These are phyloP conservation scores for Cotesia glomerata DNA, from an alignment of 1,140 invertebrate species.

Conservation along the genomic window DNA sequence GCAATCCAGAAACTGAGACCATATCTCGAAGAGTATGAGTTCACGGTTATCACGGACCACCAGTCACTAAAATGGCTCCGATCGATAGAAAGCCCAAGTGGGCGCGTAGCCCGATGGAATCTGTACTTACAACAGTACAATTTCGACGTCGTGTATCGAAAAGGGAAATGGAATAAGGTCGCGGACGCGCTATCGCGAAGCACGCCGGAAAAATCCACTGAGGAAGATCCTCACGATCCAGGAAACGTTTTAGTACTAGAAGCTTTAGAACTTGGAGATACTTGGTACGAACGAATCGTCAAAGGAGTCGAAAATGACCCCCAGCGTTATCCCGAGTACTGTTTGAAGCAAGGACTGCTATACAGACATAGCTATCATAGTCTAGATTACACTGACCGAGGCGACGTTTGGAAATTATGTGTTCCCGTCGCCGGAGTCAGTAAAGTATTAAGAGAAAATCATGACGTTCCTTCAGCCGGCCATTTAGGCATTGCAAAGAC, in stretches of 20 bases:
- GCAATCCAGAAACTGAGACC: slow-evolving; percentile 54
- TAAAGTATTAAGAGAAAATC: slow-evolving; percentile 14
- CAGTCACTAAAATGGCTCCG: slow-evolving; percentile 57
- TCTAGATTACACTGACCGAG: background rate
- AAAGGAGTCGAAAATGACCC: too few relatives aligned
- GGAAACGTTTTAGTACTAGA: slow-evolving; percentile 32
- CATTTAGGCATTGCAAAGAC: slow-evolving; percentile 38
- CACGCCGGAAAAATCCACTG: background rate
- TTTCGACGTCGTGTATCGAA: slow-evolving; percentile 54
- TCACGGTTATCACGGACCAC: slow-evolving; percentile 62
- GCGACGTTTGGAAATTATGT: slow-evolving; percentile 30
- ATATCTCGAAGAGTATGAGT: slow-evolving; percentile 57
- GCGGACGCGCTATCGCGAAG: slow-evolving; percentile 47
- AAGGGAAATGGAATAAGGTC: slow-evolving; percentile 46
- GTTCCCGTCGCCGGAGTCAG: background rate
- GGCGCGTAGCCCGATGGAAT: slow-evolving; percentile 57
- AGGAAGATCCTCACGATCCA: background rate
- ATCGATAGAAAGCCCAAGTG: slow-evolving; percentile 50
- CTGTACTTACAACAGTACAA: slow-evolving; percentile 54
- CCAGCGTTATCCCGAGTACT: too few relatives aligned
- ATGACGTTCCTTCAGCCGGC: slow-evolving; percentile 29
- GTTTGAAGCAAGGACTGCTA: too few relatives aligned
- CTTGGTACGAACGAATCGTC: too few relatives aligned
- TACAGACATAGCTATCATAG: slow-evolving; percentile 21
- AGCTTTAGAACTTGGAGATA: slow-evolving; percentile 34